These are phyloP conservation scores for Tethea ocularis DNA, from an alignment of 2,888 invertebrate genomes.

Conservation along the genomic window DNA sequence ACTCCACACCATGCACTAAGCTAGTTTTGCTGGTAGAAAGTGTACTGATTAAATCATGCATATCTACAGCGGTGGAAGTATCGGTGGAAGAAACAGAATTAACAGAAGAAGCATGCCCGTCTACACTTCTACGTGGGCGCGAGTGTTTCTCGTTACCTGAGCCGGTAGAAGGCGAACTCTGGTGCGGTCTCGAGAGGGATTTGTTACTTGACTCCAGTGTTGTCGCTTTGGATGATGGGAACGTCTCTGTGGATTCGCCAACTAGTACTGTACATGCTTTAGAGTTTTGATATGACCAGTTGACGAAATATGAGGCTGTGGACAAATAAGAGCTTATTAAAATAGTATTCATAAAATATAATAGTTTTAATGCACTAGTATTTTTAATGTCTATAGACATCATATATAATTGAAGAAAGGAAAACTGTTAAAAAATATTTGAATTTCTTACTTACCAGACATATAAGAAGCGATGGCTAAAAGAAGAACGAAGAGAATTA, in stretches of 20 bases:
- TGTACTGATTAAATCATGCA: slow-evolving; percentile 78
- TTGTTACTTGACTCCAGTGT: slow-evolving; percentile 87
- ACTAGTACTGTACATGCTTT: slow-evolving; percentile 93
- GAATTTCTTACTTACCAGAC: slow-evolving; percentile 85
- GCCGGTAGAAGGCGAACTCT: slow-evolving; percentile 81
- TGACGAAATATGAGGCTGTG: slow-evolving; percentile 91
- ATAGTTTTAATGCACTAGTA: too few relatives aligned
- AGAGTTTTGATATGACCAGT: slow-evolving; percentile 93
- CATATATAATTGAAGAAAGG: too few relatives aligned
- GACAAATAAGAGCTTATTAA: slow-evolving; percentile 35
- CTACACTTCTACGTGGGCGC: slow-evolving; percentile 89
- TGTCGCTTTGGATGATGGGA: slow-evolving; percentile 87
- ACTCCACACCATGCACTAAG: slow-evolving; percentile 78
- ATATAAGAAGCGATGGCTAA: slow-evolving; percentile 93
- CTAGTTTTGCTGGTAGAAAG: slow-evolving; percentile 71
- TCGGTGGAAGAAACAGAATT: slow-evolving; percentile 66
- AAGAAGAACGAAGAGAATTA: slow-evolving; percentile 92
- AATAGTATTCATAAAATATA: too few relatives aligned
- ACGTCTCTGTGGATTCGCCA: slow-evolving; percentile 89
- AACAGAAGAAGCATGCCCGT: slow-evolving; percentile 84
- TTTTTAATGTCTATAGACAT: too few relatives aligned
- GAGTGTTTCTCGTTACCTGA: slow-evolving; percentile 81
- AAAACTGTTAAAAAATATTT: too few relatives aligned
- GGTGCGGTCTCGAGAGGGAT: slow-evolving; percentile 87
- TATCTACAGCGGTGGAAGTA: slow-evolving; percentile 72